Evolutionary conservation across 2,888 invertebrate genomes (phyloP).

Genomic region (Sipha maydis): DNA sequence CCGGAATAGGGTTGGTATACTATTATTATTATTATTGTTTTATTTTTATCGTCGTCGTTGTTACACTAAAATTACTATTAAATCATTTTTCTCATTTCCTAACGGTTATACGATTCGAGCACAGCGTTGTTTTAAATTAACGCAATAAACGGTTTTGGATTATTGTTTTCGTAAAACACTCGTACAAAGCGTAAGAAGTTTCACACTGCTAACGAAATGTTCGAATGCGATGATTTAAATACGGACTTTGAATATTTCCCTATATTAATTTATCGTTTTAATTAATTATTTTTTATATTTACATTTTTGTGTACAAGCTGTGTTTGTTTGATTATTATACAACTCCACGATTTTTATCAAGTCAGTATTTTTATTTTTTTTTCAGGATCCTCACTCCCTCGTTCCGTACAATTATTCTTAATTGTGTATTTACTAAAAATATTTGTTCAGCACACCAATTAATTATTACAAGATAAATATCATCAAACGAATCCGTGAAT

Average conservation of each 20-base stretch:
- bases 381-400: neutral
- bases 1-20: neutral
- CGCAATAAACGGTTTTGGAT: constrained; percentile 5
- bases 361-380: neutral
- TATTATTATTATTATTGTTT: neutral
- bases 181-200: constrained; percentile 1
- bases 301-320: neutral
- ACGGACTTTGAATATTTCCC: neutral
- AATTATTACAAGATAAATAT: neutral
- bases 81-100: constrained; percentile 42
- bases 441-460: neutral
- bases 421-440: neutral
- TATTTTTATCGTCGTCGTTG: neutral
- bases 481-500: neutral
- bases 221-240: neutral
- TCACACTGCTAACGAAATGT: neutral
- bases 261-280: neutral
- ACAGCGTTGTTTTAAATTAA: constrained; percentile 4
- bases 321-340: neutral
- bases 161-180: constrained; percentile 8
- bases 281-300: neutral
- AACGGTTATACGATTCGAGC: constrained; percentile 8
- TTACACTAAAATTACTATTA: neutral
- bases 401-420: neutral
- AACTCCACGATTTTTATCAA: neutral